Evolutionary conservation across 2,888 invertebrate species (phyloP).

Genomic region (Drosophila planitibia): DNA sequence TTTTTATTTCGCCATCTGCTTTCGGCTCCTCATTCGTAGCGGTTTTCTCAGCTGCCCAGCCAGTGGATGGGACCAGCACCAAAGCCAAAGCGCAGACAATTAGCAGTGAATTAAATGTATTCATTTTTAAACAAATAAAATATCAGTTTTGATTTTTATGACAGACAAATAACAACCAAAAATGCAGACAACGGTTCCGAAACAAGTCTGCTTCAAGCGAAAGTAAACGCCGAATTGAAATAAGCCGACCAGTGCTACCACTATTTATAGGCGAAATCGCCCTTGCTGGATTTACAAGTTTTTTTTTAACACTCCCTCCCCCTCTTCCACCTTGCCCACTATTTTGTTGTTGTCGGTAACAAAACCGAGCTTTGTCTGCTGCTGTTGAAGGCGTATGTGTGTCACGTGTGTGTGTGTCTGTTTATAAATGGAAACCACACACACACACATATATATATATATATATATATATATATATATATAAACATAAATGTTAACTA

Average conservation of each 20-base stretch:
- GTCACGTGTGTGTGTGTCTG: not conserved
- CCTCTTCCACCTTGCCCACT: not conserved
- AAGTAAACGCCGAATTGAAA: constrained; percentile 81
- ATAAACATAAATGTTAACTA: not conserved
- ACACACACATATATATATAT: not conserved
- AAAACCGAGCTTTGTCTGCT: constrained; percentile 44
- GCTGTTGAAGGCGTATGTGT: constrained; percentile 10
- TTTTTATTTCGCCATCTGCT: constrained; percentile 87
- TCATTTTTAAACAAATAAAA: constrained; percentile 32
- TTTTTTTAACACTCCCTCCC: constrained; percentile 9
- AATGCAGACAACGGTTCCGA: constrained; percentile 32
- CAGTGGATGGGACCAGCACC: constrained; percentile 22
- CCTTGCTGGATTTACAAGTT: constrained; percentile 41
- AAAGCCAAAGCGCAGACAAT: constrained; percentile 24
- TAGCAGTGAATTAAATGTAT: constrained; percentile 21
- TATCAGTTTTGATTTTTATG: not conserved
- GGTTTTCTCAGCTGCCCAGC: constrained; percentile 25
- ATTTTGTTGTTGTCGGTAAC: not conserved
- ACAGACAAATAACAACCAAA: constrained; percentile 9
- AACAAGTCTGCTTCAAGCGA: constrained; percentile 71
- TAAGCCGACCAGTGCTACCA: constrained; percentile 57
- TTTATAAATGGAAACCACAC: not conserved
- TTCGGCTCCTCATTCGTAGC: constrained; percentile 22
- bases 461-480: not conserved
- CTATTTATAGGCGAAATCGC: constrained; percentile 78